These are phyloP conservation scores for Chymomyza procnemis DNA, from an alignment of 2,888 invertebrate species.

Conservation along the genomic window DNA sequence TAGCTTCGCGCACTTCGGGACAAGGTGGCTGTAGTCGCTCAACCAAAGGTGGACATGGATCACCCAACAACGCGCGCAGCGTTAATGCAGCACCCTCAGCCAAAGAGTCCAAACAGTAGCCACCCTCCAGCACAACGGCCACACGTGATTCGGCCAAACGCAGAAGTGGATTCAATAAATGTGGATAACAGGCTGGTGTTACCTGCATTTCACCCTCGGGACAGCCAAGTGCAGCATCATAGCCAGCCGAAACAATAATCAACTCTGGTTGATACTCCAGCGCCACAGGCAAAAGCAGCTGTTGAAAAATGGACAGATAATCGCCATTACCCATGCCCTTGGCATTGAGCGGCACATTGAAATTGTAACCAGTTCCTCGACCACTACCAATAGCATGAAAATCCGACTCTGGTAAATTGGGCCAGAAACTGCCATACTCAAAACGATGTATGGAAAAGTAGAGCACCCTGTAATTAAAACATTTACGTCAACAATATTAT, in stretches of 20 bases:
- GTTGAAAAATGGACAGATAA: conserved; percentile 93
- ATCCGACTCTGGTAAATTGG: conserved; percentile 93
- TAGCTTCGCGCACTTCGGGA: conserved; percentile 84
- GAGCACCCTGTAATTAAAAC: conserved; percentile 85
- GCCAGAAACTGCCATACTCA: conserved; percentile 96
- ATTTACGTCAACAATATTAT: neutral
- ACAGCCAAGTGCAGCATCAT: conserved; percentile 95
- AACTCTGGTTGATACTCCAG: conserved; percentile 91
- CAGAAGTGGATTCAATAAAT: conserved; percentile 86
- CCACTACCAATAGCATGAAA: conserved; percentile 90
- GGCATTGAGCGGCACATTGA: conserved; percentile 94
- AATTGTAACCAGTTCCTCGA: conserved; percentile 88
- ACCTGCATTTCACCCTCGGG: conserved; percentile 97
- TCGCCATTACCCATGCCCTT: conserved; percentile 91
- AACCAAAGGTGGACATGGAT: conserved; percentile 84
- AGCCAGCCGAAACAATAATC: conserved; percentile 90
- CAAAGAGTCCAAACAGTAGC: conserved; percentile 92
- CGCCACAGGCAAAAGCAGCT: conserved; percentile 90
- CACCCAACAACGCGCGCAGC: conserved; percentile 87
- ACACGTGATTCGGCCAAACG: conserved; percentile 87
- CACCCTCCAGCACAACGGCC: conserved; percentile 93
- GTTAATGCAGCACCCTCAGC: conserved; percentile 93
- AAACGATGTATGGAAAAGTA: conserved; percentile 98
- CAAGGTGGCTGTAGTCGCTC: conserved; percentile 72
- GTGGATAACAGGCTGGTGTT: conserved; percentile 92